Evolutionary conservation across 2,113 vertebrate genomes (phyloP).

Genomic region (Halichoerus grypus): DNA sequence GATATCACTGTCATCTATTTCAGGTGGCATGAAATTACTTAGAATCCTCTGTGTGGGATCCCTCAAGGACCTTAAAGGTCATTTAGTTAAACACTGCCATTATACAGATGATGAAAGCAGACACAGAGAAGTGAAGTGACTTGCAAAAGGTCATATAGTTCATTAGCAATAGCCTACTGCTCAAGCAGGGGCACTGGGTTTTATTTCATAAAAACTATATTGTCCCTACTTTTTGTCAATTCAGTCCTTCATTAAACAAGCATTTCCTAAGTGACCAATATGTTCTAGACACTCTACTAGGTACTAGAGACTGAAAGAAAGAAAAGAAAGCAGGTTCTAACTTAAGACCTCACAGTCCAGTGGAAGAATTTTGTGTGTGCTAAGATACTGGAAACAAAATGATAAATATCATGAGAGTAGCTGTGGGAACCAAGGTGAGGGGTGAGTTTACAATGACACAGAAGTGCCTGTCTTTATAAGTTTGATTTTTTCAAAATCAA

Average conservation of each 20-base stretch:
- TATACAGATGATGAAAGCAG: neutral
- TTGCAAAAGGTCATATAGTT: neutral
- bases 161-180: neutral
- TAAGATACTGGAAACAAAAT: neutral
- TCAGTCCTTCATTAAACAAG: neutral
- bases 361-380: neutral
- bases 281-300: neutral
- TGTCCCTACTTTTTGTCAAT: neutral
- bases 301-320: neutral
- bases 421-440: neutral
- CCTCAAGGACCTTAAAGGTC: neutral
- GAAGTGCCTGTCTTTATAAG: neutral
- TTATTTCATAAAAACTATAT: neutral
- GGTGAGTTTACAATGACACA: neutral
- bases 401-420: neutral
- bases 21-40: neutral
- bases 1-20: neutral
- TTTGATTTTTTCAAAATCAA: neutral
- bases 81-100: neutral
- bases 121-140: neutral
- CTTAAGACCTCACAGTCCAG: neutral
- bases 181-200: neutral
- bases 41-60: neutral
- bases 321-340: neutral
- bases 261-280: neutral